Conservation (phyloP, 1,140 invertebrate species). For the Goniozus legneri region DNA sequence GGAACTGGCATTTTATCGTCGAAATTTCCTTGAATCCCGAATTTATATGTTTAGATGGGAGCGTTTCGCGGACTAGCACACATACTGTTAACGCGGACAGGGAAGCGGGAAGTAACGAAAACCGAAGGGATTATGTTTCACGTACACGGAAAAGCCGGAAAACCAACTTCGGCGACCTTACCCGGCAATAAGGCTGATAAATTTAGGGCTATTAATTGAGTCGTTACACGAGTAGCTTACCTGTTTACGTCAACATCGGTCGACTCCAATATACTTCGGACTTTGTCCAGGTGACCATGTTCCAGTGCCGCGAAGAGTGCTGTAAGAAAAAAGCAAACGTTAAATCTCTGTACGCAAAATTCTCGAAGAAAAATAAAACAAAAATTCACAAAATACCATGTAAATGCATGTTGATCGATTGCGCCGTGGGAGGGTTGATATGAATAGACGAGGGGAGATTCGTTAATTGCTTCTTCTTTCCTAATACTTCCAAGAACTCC, state of each 20-base stretch:
- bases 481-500: slow-evolving; percentile 53
- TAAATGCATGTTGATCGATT: slow-evolving; percentile 83
- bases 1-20: too few relatives aligned
- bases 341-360: neutral
- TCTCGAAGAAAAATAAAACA: slow-evolving; percentile 15
- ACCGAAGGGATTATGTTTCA: too few relatives aligned
- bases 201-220: too few relatives aligned
- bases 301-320: slow-evolving; percentile 71
- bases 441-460: slow-evolving; percentile 41
- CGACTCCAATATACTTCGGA: slow-evolving; percentile 82
- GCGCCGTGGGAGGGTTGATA: slow-evolving; percentile 63
- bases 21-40: too few relatives aligned
- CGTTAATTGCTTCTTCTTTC: slow-evolving; percentile 49
- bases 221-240: too few relatives aligned
- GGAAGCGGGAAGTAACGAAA: too few relatives aligned
- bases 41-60: too few relatives aligned
- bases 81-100: too few relatives aligned
- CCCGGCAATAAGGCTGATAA: too few relatives aligned
- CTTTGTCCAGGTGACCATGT: slow-evolving; percentile 88
- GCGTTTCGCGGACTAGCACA: too few relatives aligned
- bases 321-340: slow-evolving; percentile 23
- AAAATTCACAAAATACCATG: slow-evolving; percentile 65
- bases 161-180: too few relatives aligned
- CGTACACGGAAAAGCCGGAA: too few relatives aligned
- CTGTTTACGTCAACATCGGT: slow-evolving; percentile 90